Percentiles rank a stretch among this genome's conserved stretches.
These are phyloP conservation scores for Epistrophe eligans DNA, from an alignment of 2,888 invertebrate genomes.

Conservation along the genomic window DNA sequence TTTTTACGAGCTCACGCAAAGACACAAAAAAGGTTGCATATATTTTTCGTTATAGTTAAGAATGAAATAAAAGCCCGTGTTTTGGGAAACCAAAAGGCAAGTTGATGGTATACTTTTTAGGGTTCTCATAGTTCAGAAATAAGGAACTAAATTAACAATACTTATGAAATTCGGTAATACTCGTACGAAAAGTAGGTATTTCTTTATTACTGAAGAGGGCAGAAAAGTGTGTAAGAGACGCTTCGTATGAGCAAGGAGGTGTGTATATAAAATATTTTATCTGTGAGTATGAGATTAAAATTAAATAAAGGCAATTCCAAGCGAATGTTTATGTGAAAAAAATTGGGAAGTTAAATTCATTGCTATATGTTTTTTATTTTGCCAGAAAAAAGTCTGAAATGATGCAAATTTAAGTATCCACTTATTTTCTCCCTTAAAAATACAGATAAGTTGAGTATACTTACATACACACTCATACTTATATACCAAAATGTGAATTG, in stretches of 20 bases:
- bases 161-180: constrained; percentile 3
- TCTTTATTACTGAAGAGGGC: neutral
- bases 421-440: neutral
- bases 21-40: constrained; percentile 14
- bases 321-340: constrained; percentile 36
- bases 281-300: constrained; percentile 45
- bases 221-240: neutral
- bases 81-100: neutral
- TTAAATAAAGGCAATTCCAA: constrained; percentile 55
- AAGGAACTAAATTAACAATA: neutral
- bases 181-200: neutral
- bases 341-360: constrained; percentile 4
- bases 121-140: neutral
- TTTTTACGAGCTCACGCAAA: constrained; percentile 48
- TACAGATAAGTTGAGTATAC: neutral
- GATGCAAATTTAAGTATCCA: constrained; percentile 17
- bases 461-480: neutral
- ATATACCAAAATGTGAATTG: neutral
- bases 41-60: neutral
- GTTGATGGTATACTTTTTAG: constrained; percentile 9
- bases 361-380: neutral
- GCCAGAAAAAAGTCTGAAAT: neutral
- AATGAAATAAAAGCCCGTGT: neutral
- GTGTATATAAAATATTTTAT: constrained; percentile 46
- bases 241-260: constrained; percentile 11